Conservation (phyloP, 2,113 vertebrate genomes). For the Anoplopoma fimbria region DNA sequence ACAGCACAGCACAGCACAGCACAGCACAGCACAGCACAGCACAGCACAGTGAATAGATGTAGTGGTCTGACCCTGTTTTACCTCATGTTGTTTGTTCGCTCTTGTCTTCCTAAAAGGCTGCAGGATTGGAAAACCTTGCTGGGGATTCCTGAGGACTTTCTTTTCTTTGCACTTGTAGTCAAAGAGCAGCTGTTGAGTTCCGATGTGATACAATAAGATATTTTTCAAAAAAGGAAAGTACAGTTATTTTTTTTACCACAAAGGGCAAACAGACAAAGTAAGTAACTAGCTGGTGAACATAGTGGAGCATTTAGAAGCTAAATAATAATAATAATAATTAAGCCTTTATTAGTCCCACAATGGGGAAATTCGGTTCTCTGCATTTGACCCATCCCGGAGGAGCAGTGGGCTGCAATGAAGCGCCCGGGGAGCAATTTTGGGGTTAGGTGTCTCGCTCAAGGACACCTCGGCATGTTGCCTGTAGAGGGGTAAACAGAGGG, state of each 20-base stretch:
- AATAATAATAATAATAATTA: no score
- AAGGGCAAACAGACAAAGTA: background rate
- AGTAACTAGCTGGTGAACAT: no score
- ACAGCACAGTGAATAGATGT: slow-evolving; percentile 47
- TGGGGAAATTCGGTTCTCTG: no score
- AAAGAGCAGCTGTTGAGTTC: background rate
- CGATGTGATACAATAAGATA: no score
- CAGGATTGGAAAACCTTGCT: slow-evolving; percentile 36
- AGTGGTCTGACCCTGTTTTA: slow-evolving; percentile 51
- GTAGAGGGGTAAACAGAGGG: no score
- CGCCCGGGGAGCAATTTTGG: no score
- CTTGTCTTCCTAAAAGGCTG: slow-evolving; percentile 46
- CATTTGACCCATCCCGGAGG: no score
- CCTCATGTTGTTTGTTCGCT: slow-evolving; percentile 52
- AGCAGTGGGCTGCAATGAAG: no score
- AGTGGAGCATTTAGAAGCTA: background rate
- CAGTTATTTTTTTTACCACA: background rate
- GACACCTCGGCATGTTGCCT: no score
- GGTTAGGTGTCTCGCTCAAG: no score
- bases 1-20: slow-evolving; percentile 20
- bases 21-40: background rate
- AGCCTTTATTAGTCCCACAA: no score
- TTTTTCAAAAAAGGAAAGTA: no score
- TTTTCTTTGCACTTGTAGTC: background rate
- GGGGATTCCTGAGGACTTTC: slow-evolving; percentile 34